Evolutionary conservation across 1,140 invertebrate species (phyloP), one percentile per base, ranked within the genome.

Genomic region (Heliconius nattereri): DNA sequence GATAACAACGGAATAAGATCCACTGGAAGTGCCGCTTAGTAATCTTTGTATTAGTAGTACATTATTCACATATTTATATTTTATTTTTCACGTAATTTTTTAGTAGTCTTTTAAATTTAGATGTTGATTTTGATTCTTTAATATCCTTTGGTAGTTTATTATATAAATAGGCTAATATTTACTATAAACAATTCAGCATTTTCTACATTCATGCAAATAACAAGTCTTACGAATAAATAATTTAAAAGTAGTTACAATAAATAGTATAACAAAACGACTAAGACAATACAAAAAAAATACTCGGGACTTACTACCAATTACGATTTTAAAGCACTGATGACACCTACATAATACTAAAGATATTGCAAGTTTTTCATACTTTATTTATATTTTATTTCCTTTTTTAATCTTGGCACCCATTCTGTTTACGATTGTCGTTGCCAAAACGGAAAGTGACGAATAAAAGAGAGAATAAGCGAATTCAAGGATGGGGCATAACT

Each of bases 391-490:
- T 26, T 60, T 60, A 71, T 77, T 23, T 71, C 57, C 49, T 23
- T 66, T 32, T 29, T 45, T 7, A 66, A 37, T 70, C 40, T 71
- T 76, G 75, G 60, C 60, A 23, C 6, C n/a, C 23, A 29, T 29
- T 60, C 78, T 89, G 88, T 90, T 90, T 90, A 90, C 85, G 77
- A 75, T 74, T 40, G 71, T 60, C 73, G 75, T 84, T 88, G 85
- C 86, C 89, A 89, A 86, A 81, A 81, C 82, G 66, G 74, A 60
- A 40, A 20, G 73, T 89, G 87, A 87, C 83, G 81, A 85, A 88
- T 86, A 79, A 75, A 83, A 80, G 71, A 72, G 82, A 87, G 81
- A 88, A 88, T 89, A 89, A 72, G 81, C 71, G 35, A 57, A 76
- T 86, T 78, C 85, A 80, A 84, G 73, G 81, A 75, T 86, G 83